Evolutionary conservation across 1,140 invertebrate species (phyloP).

Genomic region (Macrostomum lignano): DNA sequence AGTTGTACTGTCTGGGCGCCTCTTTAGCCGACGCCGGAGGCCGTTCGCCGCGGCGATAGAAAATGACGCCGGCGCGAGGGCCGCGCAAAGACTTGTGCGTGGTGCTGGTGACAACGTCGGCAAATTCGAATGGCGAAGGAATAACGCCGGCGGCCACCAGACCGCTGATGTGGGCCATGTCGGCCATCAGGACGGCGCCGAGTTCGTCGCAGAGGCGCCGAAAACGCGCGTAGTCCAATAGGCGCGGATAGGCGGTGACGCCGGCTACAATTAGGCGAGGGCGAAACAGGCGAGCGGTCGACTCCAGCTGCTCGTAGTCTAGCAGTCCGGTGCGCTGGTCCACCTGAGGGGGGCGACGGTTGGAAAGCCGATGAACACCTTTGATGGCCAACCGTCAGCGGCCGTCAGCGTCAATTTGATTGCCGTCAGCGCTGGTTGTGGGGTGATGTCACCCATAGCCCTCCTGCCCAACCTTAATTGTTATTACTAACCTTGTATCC

Average conservation of each 20-base stretch:
- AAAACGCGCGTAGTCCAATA: conserved; percentile 48
- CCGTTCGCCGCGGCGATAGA: conserved; percentile 47
- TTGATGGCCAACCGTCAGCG: too few species aligned
- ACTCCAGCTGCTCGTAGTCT: conserved; percentile 53
- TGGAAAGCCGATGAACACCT: neutral
- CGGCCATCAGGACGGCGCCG: conserved; percentile 50
- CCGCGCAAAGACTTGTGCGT: conserved; percentile 69
- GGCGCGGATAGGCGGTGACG: conserved; percentile 43
- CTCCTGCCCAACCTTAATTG: too few species aligned
- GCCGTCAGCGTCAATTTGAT: too few species aligned
- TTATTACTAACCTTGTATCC: conserved; percentile 91
- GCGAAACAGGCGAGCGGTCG: conserved; percentile 49
- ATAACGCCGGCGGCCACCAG: conserved; percentile 51
- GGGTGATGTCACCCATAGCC: neutral
- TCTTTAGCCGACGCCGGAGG: too few species aligned
- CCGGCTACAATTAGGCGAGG: conserved; percentile 62
- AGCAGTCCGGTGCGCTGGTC: conserved; percentile 50
- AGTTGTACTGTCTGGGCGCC: conserved; percentile 34
- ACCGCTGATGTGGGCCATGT: conserved; percentile 68
- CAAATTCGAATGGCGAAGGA: conserved; percentile 56
- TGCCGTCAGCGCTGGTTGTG: too few species aligned
- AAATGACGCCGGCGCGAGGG: conserved; percentile 56
- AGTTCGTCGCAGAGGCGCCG: conserved; percentile 49
- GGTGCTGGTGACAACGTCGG: conserved; percentile 64
- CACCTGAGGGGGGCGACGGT: conserved; percentile 48